Percentiles rank a stretch among this genome's conserved stretches.
These are phyloP conservation scores for Agrilus cyanescens DNA, from an alignment of 2,888 invertebrate species.

Conservation along the genomic window DNA sequence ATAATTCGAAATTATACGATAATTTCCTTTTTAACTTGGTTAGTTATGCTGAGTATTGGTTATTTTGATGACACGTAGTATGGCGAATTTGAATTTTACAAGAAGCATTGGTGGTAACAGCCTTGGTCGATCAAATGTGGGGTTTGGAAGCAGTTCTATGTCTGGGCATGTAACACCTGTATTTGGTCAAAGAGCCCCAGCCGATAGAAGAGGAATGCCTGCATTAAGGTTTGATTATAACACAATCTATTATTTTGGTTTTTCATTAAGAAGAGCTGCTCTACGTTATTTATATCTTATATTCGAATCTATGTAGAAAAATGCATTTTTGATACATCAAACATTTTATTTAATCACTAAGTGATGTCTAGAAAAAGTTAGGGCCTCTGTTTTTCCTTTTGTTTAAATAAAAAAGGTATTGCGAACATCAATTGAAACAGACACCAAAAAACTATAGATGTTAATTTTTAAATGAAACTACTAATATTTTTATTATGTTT, in stretches of 20 bases:
- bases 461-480: background rate
- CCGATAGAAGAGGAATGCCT: conserved; percentile 56
- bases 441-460: background rate
- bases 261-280: no score
- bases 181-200: conserved; percentile 70
- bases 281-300: no score
- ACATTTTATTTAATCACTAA: no score
- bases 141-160: conserved; percentile 54
- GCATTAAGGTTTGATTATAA: conserved; percentile 31
- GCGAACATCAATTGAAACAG: background rate
- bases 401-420: background rate
- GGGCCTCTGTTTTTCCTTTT: no score
- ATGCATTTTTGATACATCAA: no score
- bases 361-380: no score
- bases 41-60: conserved; percentile 33
- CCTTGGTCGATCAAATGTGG: conserved; percentile 52
- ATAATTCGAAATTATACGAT: no score
- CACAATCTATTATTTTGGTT: no score
- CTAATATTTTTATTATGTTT: conserved; percentile 11
- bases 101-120: conserved; percentile 76
- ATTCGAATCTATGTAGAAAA: no score
- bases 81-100: conserved; percentile 90
- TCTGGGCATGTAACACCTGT: conserved; percentile 70
- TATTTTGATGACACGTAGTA: conserved; percentile 43
- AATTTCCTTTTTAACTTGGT: conserved; percentile 9